Conservation (phyloP, 2,888 invertebrate species). For the Cephus nigrinus region DNA sequence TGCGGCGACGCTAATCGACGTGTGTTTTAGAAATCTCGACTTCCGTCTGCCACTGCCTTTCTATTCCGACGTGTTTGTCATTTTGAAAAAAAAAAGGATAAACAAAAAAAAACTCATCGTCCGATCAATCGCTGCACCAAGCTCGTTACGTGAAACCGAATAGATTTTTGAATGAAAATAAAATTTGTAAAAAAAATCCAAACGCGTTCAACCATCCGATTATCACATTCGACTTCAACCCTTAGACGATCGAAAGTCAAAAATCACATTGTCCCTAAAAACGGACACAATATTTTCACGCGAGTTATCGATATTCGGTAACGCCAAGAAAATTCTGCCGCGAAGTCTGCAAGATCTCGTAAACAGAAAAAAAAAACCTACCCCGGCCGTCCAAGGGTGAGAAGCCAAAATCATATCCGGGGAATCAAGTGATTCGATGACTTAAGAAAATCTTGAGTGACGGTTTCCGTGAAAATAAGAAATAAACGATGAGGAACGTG, state of each 20-base stretch:
- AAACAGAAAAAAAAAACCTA: too few relatives aligned
- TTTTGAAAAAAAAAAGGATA: background rate
- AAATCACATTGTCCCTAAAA: too few relatives aligned
- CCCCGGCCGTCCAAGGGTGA: too few relatives aligned
- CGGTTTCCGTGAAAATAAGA: background rate
- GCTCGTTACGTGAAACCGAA: too few relatives aligned
- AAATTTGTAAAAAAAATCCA: background rate
- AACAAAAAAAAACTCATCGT: too few relatives aligned
- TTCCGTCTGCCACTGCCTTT: background rate
- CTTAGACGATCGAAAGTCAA: too few relatives aligned
- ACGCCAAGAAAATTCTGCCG: too few relatives aligned
- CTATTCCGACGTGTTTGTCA: background rate
- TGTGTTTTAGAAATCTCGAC: background rate
- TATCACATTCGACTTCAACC: too few relatives aligned
- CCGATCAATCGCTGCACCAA: background rate
- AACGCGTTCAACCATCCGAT: background rate
- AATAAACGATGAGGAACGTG: background rate
- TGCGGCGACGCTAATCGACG: background rate
- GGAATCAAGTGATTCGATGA: background rate
- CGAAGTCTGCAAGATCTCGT: too few relatives aligned
- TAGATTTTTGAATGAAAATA: background rate
- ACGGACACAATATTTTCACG: too few relatives aligned
- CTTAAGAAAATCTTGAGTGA: background rate
- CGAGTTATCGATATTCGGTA: too few relatives aligned
- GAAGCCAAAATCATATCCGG: background rate